These are phyloP conservation scores for Pocillopora meandrina DNA, from an alignment of 92 coral and sea anemone species.

Conservation along the genomic window DNA sequence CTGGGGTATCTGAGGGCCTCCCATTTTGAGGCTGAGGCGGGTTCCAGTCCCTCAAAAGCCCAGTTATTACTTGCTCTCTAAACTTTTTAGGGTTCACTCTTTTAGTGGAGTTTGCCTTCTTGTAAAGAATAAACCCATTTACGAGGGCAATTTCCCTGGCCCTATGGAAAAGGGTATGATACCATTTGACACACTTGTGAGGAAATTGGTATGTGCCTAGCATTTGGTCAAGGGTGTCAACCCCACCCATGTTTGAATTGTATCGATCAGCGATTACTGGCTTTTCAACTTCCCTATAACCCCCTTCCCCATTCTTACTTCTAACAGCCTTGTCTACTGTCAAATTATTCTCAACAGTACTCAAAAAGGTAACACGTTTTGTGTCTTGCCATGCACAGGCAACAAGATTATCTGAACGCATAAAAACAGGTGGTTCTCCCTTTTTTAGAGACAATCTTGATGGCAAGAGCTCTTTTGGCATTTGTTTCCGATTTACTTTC, in stretches of 20 bases:
- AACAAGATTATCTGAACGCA: conserved; percentile 47
- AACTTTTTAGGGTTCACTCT: conserved; percentile 33
- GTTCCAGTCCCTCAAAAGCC: conserved; percentile 37
- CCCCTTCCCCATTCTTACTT: conserved; percentile 40
- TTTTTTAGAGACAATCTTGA: conserved; percentile 28
- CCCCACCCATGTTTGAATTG: conserved; percentile 62
- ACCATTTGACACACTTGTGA: conserved; percentile 73
- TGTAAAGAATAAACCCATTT: conserved; percentile 72
- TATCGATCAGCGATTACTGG: conserved; percentile 60
- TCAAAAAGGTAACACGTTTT: conserved; percentile 45
- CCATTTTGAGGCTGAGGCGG: conserved; percentile 17
- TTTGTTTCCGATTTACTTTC: conserved; percentile 41
- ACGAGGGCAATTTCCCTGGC: conserved; percentile 59
- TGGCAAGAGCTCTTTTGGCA: conserved; percentile 55
- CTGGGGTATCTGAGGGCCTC: conserved; percentile 35
- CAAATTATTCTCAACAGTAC: conserved; percentile 45
- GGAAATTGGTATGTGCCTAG: conserved; percentile 54
- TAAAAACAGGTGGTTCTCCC: conserved; percentile 58
- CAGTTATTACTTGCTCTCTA: conserved; percentile 44
- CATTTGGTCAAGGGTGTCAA: conserved; percentile 64
- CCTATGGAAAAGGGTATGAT: conserved; percentile 60
- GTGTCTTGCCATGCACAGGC: conserved; percentile 68
- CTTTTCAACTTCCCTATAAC: conserved; percentile 47
- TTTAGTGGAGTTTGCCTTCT: conserved; percentile 15
- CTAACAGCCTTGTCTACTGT: conserved; percentile 55